A percentile compares a stretch with the other conserved stretches of the same genome.
Conservation (phyloP, 2,888 invertebrate species). For the Chironomus riparius region DNA sequence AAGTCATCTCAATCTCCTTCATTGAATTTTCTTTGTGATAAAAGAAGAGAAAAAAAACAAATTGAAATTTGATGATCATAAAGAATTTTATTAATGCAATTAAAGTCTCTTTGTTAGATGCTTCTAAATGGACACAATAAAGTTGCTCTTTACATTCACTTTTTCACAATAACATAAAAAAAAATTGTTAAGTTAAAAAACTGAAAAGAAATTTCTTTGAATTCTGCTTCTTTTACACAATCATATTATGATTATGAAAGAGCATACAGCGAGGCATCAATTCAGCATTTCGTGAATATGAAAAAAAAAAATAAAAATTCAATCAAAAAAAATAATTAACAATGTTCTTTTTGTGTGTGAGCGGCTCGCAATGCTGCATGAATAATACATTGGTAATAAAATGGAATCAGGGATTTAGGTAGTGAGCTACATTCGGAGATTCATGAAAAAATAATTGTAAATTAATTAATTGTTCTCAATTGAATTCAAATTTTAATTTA, state of each 20-base stretch:
- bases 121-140: background rate
- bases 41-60: background rate
- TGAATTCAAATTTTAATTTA: no score
- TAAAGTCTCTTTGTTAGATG: conserved; percentile 7
- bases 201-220: no score
- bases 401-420: no score
- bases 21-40: background rate
- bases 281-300: background rate
- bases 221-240: no score
- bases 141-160: background rate
- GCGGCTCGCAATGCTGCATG: background rate
- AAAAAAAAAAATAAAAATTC: background rate
- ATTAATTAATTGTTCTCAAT: no score
- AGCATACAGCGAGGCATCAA: no score
- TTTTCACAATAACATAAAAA: no score
- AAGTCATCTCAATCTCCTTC: background rate
- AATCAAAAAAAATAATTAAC: conserved; percentile 3
- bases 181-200: no score
- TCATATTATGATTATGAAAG: no score
- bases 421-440: no score
- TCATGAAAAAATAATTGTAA: no score
- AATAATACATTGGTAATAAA: background rate
- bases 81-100: conserved; percentile 11
- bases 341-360: conserved; percentile 7
- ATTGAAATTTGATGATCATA: background rate